Evolutionary conservation across 2,888 invertebrate genomes (phyloP), one percentile per base, ranked within the genome.

Genomic region (Torymus texanus): DNA sequence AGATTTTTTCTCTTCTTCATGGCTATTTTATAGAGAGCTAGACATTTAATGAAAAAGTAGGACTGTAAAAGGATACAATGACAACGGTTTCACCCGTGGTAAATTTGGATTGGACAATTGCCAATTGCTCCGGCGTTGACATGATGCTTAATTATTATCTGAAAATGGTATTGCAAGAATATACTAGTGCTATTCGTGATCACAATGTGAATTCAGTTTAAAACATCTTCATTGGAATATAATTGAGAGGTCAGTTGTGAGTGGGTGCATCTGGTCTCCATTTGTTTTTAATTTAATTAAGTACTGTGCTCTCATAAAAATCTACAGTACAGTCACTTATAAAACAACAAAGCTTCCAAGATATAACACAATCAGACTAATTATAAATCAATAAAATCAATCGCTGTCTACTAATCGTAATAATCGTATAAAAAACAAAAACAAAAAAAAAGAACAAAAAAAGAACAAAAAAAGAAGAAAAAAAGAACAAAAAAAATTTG

Each of bases 31-130:
- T 21, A 24, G 63, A 61, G 56, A 70, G 72, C 67, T 80, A 18
- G 78, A 68, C 65, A 66, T 55, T 50, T 61, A 56, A 66, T 18
- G 14, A 24, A 73, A 75, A 74, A 58, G 59, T 80, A 70, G 70
- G 76, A 59, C 71, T 75, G 74, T 67, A 74, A 88, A 91, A 92
- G 92, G 92, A 93, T 93, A 93, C 93, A 88, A 91, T 91, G 88
- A 91, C 90, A 59, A 93, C 92, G 82, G 91, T 89, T 87, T 93
- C 93, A n/a, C 91, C 91, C 65, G 91, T 91, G 78, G 91, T 91
- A 85, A 93, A 92, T 87, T 93, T 92, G 70, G 92, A 91, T 88
- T 93, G 92, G 73, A 93, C 91, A 84, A 93, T 91, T 77, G 91
- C 84, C 76, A 87, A 82, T 83, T 88, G 87, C 81, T 88, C 89